Conservation (phyloP, 2,113 vertebrate species). For the Glaucomys volans region DNA sequence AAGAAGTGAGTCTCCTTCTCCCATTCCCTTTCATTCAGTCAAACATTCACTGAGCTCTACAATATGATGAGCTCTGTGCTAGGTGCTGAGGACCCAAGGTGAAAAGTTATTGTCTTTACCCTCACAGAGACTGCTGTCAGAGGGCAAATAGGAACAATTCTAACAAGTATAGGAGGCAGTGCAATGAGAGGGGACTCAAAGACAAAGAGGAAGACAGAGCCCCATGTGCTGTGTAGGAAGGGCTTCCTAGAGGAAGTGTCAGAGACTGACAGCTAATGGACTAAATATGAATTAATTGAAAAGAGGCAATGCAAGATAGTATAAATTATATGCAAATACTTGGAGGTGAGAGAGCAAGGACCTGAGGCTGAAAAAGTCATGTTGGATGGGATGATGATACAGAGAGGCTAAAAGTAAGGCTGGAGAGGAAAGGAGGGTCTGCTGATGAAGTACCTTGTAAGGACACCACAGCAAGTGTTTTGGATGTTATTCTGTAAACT, state of each 20-base stretch:
- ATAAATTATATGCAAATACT: background rate
- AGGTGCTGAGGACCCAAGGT: background rate
- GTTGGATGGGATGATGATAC: background rate
- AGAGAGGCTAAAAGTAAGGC: background rate
- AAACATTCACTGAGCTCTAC: background rate
- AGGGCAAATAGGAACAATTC: background rate
- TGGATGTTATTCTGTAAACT: background rate
- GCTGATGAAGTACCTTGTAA: background rate
- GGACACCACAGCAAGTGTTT: background rate
- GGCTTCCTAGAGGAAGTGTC: background rate
- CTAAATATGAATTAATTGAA: background rate
- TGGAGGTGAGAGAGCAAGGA: background rate
- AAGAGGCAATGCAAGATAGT: background rate
- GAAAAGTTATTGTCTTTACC: background rate
- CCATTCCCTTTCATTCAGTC: background rate
- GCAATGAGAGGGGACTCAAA: background rate
- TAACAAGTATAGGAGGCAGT: background rate
- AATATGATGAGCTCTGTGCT: background rate
- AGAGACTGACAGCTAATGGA: background rate
- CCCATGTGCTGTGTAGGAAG: background rate
- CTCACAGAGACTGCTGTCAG: background rate
- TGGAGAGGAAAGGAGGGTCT: background rate
- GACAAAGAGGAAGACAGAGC: background rate
- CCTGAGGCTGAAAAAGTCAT: background rate
- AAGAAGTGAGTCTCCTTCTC: background rate